A percentile compares a stretch with the other conserved stretches of the same genome.
phyloP scores from a whole-genome alignment of 2,888 invertebrate species.

The Sclerodermus sp. region DNA sequence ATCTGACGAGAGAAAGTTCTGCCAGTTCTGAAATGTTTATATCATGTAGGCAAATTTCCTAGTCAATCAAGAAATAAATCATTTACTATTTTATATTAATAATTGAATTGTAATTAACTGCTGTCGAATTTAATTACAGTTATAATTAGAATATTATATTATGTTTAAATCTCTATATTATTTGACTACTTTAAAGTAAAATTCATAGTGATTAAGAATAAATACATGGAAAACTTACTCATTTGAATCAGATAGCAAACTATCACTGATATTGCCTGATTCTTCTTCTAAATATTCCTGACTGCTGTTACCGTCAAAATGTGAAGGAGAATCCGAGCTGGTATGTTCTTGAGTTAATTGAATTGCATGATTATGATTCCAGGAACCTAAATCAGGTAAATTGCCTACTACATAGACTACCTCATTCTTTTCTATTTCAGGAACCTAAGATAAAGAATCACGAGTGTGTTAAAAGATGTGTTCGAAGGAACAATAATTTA shows the following conservation, averaged over 20 bases:
- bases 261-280: conserved; percentile 36
- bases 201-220: too few species aligned
- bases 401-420: conserved; percentile 53
- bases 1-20: conserved; percentile 60
- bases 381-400: conserved; percentile 51
- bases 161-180: too few species aligned
- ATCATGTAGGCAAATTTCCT: too few species aligned
- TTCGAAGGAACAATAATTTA: background rate
- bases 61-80: background rate
- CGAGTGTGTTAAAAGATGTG: background rate
- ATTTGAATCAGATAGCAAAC: conserved; percentile 32
- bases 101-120: background rate
- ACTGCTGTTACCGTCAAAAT: conserved; percentile 41
- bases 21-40: conserved; percentile 44
- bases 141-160: background rate
- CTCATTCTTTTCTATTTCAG: conserved; percentile 50
- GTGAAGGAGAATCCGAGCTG: conserved; percentile 35
- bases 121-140: background rate
- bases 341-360: conserved; percentile 45
- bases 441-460: conserved; percentile 34
- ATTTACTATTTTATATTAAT: too few species aligned
- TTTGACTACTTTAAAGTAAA: too few species aligned
- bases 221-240: conserved; percentile 45
- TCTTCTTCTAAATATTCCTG: conserved; percentile 36
- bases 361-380: conserved; percentile 55